phyloP scores from a whole-genome alignment of 2,113 vertebrate species.

The Lutjanus erythropterus region DNA sequence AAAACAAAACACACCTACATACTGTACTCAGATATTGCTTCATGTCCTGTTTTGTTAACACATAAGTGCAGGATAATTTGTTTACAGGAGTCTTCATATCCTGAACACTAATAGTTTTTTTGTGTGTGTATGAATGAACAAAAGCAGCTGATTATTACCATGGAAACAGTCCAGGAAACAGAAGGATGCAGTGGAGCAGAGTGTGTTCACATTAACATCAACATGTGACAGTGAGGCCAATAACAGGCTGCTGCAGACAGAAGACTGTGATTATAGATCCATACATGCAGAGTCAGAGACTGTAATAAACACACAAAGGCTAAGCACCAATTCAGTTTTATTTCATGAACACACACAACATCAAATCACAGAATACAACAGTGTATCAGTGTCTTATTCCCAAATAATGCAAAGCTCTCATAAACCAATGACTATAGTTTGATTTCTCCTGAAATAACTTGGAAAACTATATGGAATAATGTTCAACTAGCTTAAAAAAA shows the following conservation, averaged over 20 bases:
- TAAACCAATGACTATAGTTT: no score
- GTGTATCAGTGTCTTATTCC: no score
- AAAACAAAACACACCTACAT: neutral
- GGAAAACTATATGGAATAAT: no score
- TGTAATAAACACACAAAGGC: no score
- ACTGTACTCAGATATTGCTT: neutral
- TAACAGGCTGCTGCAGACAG: constrained; percentile 16
- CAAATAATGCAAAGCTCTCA: no score
- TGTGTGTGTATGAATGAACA: constrained; percentile 36
- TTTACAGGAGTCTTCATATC: constrained; percentile 44
- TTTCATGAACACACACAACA: no score
- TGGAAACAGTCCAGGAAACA: constrained; percentile 57
- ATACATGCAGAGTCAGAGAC: no score
- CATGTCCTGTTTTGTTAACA: constrained; percentile 22
- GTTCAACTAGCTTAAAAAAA: no score
- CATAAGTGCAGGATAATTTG: constrained; percentile 42
- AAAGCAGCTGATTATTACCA: constrained; percentile 44
- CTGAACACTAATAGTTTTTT: constrained; percentile 34
- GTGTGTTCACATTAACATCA: constrained; percentile 24
- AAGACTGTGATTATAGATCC: neutral
- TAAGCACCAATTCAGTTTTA: no score
- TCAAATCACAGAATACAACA: no score
- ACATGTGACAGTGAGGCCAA: constrained; percentile 11
- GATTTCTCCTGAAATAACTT: no score
- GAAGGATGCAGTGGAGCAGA: neutral